Evolutionary conservation across 2,888 invertebrate genomes (phyloP).

Genomic region (Chymomyza procnemis): DNA sequence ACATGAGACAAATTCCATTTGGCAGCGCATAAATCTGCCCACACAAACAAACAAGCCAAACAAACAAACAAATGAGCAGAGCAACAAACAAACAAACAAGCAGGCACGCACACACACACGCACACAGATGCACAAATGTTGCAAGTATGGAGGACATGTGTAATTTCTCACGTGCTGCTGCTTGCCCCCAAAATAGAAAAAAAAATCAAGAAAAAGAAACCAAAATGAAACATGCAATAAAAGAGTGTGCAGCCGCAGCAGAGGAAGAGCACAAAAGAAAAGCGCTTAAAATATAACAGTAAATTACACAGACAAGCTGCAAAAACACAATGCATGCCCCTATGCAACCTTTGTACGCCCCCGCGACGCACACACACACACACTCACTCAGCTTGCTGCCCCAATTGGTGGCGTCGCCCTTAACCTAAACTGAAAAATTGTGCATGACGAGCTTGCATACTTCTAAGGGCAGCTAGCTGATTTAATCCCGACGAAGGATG

Average conservation of each 20-base stretch:
- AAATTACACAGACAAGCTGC: constrained; percentile 58
- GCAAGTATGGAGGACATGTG: constrained; percentile 62
- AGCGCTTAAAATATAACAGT: constrained; percentile 70
- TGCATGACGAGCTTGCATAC: constrained; percentile 70
- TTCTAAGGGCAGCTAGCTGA: constrained; percentile 59
- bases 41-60: constrained; percentile 16
- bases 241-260: constrained; percentile 36
- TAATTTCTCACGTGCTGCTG: constrained; percentile 64
- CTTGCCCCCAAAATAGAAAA: constrained; percentile 8
- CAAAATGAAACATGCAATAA: constrained; percentile 60
- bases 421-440: constrained; percentile 8
- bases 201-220: constrained; percentile 33
- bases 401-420: too few relatives aligned
- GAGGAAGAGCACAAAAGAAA: constrained; percentile 53
- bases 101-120: constrained; percentile 8
- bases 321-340: not conserved
- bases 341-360: constrained; percentile 16
- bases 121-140: constrained; percentile 29
- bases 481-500: constrained; percentile 54
- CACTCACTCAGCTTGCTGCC: too few relatives aligned
- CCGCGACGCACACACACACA: constrained; percentile 16
- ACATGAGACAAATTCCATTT: constrained; percentile 57
- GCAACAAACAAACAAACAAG: constrained; percentile 38
- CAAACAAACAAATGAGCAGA: constrained; percentile 25
- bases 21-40: constrained; percentile 49